Percentiles rank a stretch among this genome's conserved stretches.
Conservation (phyloP, 2,113 vertebrate genomes). For the Benitochromis conjunctus region DNA sequence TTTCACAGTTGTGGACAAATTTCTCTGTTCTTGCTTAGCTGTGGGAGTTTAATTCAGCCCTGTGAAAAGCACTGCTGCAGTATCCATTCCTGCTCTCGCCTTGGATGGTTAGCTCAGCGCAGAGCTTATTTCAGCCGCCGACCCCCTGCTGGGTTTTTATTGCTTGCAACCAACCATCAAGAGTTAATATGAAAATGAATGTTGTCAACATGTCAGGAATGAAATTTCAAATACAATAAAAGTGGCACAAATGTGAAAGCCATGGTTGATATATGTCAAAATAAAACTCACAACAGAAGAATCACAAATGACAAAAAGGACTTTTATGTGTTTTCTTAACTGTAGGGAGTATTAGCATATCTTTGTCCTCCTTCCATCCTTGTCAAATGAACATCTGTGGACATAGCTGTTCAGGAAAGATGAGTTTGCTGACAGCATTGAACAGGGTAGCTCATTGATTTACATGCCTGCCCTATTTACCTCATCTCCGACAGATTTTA, state of each 20-base stretch:
- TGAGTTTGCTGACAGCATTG: neutral
- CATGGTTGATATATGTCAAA: constrained; percentile 27
- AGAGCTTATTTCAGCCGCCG: neutral
- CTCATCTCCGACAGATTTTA: neutral
- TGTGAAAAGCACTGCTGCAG: constrained; percentile 12
- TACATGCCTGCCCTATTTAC: neutral
- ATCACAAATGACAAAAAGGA: neutral
- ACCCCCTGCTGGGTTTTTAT: constrained; percentile 23
- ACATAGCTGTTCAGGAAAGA: neutral
- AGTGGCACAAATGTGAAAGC: constrained; percentile 10
- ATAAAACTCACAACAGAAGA: constrained; percentile 21
- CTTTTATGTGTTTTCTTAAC: constrained; percentile 3
- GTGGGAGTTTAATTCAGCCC: neutral
- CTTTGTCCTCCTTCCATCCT: neutral
- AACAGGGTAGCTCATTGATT: neutral
- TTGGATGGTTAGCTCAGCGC: constrained; percentile 25
- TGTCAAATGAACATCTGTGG: neutral
- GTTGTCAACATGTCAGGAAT: constrained; percentile 26
- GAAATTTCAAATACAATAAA: constrained; percentile 41
- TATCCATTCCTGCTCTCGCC: neutral
- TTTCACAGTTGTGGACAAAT: constrained; percentile 35
- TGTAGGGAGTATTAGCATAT: neutral
- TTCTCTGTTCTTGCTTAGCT: constrained; percentile 1
- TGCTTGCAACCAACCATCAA: constrained; percentile 41
- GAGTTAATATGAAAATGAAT: constrained; percentile 28